Evolutionary conservation across 2,888 invertebrate species (phyloP), one percentile per base, ranked within the genome.

Genomic region (Aelia acuminata): DNA sequence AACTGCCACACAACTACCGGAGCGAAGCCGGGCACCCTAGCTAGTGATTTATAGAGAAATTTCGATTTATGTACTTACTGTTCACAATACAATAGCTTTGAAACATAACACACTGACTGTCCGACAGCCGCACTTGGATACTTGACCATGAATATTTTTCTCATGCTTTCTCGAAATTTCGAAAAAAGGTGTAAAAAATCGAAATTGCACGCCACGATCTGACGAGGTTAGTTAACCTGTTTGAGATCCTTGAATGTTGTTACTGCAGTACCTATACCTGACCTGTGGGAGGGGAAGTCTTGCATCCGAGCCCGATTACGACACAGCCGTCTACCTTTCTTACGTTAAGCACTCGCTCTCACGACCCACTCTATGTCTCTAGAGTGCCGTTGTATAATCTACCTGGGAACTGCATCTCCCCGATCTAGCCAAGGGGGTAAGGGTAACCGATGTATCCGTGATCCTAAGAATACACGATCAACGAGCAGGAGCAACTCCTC

Each of bases 361-460:
- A 57, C 57, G 57, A 57, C 26, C 57, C 57, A 15, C 57, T 4
- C 26, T 57, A 15, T 2, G 15, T 26, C 57, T 4, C 26, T 57
- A 15, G 11, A 26, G 57, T n/a, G n/a, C n/a, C 53, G 26, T 57
- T 57, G 57, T 57, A 57, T 57, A 57, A 57, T 26, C 57, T 26
- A 57, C 57, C 5, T 57, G 57, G 57, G 57, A 57, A 57, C 57
- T 10, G 57, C 57, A 26, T 57, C 57, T 57, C 10, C 57, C 57
- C 57, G 57, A 57, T 57, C 57, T 26, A n/a, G 4, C 57, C 26
- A 11, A n/a, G n/a, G 57, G 57, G 57, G 57, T 57, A 13, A 57
- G 57, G 13, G 26, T 57, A 57, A 57, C 57, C 57, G 57, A 57
- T 57, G 57, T 15, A 31, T 57, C 57, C 57, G 57, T 57, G 57